Percentiles rank a stretch among this genome's conserved stretches.
Conservation (phyloP, 1,140 invertebrate species). For the Drosophila sp. region DNA sequence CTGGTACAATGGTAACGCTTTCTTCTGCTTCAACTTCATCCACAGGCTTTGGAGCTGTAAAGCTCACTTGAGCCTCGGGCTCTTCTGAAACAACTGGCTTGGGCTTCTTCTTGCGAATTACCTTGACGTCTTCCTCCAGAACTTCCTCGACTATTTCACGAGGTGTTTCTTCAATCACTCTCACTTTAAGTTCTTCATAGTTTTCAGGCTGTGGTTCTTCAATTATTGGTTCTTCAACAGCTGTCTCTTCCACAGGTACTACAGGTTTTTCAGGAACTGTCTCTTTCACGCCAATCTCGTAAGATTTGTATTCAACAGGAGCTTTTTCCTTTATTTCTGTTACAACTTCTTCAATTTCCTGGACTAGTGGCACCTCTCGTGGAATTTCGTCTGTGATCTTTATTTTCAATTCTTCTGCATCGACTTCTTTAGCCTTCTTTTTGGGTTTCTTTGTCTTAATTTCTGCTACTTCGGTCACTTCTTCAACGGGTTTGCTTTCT, state of each 20-base stretch:
- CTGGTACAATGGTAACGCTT: constrained; percentile 70
- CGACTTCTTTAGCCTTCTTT: constrained; percentile 69
- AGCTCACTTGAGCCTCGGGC: constrained; percentile 61
- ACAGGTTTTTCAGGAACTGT: constrained; percentile 53
- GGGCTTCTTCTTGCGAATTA: constrained; percentile 74
- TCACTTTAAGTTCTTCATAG: constrained; percentile 67
- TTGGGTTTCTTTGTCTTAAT: constrained; percentile 81
- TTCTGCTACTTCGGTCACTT: constrained; percentile 65
- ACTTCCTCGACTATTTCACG: constrained; percentile 69
- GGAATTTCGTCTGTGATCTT: constrained; percentile 61
- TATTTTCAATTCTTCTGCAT: constrained; percentile 68
- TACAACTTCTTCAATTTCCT: constrained; percentile 59
- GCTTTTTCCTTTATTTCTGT: constrained; percentile 35
- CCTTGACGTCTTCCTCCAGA: constrained; percentile 61
- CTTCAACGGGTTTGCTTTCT: constrained; percentile 66
- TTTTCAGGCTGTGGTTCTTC: constrained; percentile 57
- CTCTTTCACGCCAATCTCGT: constrained; percentile 61
- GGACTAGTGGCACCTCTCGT: constrained; percentile 51
- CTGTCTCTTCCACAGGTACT: constrained; percentile 17
- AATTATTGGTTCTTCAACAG: constrained; percentile 37
- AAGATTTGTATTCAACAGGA: constrained; percentile 57
- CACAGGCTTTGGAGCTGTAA: constrained; percentile 53
- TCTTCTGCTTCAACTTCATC: constrained; percentile 65
- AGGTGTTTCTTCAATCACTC: constrained; percentile 70
- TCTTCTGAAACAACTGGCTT: constrained; percentile 63